Percentiles rank a stretch among this genome's conserved stretches.
Conservation (phyloP, 2,113 vertebrate genomes). For the Chiloscyllium plagiosum region DNA sequence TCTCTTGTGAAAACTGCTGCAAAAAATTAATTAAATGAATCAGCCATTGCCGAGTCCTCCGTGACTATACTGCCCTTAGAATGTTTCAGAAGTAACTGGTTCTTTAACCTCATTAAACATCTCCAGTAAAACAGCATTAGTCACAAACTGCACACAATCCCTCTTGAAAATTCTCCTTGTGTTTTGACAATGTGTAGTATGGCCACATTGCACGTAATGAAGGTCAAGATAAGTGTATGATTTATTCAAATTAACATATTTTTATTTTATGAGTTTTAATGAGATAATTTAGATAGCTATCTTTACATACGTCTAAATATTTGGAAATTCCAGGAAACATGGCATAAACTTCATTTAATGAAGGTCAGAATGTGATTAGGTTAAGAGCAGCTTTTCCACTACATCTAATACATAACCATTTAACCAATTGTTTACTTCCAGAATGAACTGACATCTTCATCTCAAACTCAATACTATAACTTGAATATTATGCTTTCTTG, state of each 20-base stretch:
- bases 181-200: neutral
- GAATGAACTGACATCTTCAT: neutral
- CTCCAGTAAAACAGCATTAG: neutral
- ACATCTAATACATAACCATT: neutral
- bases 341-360: neutral
- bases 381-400: neutral
- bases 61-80: neutral
- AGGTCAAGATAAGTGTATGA: neutral
- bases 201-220: neutral
- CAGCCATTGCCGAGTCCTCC: neutral
- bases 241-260: neutral
- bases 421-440: neutral
- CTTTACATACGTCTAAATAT: neutral
- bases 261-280: neutral
- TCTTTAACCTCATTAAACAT: neutral
- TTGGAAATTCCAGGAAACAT: neutral
- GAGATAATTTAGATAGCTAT: neutral
- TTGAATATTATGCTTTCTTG: too few species aligned
- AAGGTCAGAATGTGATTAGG: neutral
- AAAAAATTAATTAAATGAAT: slow-evolving; percentile 13
- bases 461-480: too few species aligned
- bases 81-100: neutral
- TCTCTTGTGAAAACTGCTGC: neutral
- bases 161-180: neutral
- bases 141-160: neutral